Conservation (phyloP, 1,140 invertebrate genomes). For the Lucilia sericata region DNA sequence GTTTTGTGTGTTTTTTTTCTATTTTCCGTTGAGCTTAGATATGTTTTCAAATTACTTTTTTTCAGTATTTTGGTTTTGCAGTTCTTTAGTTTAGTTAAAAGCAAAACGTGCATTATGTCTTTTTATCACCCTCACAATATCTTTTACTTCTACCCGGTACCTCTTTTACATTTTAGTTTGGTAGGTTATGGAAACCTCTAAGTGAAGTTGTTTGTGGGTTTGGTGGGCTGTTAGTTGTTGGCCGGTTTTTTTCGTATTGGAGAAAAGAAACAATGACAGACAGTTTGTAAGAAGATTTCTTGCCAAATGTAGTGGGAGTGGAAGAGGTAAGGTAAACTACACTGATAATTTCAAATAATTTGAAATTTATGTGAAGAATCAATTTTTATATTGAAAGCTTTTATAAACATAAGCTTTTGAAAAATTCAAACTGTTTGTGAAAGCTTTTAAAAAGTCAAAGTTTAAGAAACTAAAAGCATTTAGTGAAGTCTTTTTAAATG, state of each 20-base stretch:
- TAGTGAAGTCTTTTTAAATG: too few relatives aligned
- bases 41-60: neutral
- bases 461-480: too few relatives aligned
- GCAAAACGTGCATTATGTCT: slow-evolving; percentile 33
- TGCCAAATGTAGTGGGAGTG: neutral
- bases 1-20: neutral
- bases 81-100: slow-evolving; percentile 12
- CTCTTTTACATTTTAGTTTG: neutral
- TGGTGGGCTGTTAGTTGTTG: neutral
- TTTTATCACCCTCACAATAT: slow-evolving; percentile 42
- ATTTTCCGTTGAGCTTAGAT: neutral
- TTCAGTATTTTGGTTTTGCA: neutral
- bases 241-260: neutral
- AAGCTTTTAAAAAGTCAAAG: too few relatives aligned
- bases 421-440: too few relatives aligned
- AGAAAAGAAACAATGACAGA: neutral
- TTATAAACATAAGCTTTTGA: too few relatives aligned
- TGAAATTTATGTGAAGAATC: too few relatives aligned
- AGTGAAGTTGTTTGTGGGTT: neutral
- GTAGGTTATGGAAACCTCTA: neutral
- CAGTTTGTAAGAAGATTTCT: neutral
- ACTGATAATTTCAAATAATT: too few relatives aligned
- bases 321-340: neutral
- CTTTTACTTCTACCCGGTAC: neutral
- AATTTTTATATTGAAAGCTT: too few relatives aligned